Evolutionary conservation across 2,113 vertebrate genomes (phyloP).

Genomic region (Salvelinus alpinus): DNA sequence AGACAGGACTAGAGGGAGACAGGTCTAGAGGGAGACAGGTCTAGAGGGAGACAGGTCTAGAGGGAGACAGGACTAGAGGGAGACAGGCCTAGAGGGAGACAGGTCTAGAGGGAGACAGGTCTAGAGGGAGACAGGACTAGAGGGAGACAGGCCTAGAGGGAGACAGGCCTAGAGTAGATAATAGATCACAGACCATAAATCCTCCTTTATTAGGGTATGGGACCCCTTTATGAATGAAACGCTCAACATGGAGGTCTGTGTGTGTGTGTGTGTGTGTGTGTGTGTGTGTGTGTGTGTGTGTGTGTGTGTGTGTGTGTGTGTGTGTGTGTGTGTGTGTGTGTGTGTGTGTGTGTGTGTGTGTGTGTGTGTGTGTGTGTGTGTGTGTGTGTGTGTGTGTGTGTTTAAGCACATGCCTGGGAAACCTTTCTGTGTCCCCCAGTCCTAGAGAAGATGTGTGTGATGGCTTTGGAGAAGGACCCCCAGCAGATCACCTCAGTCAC

Average conservation of each 20-base stretch:
- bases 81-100: too few relatives aligned
- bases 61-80: too few relatives aligned
- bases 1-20: too few relatives aligned
- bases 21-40: too few relatives aligned
- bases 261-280: conserved; percentile 16
- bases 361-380: conserved; percentile 5
- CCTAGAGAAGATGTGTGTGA: background rate
- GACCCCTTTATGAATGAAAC: conserved; percentile 64
- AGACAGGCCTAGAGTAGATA: too few relatives aligned
- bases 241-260: conserved; percentile 47
- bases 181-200: conserved; percentile 56
- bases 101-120: too few relatives aligned
- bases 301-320: conserved; percentile 17
- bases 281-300: conserved; percentile 21
- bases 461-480: background rate
- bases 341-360: conserved; percentile 5
- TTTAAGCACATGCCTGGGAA: background rate
- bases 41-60: too few relatives aligned
- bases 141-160: too few relatives aligned
- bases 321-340: conserved; percentile 5
- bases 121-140: too few relatives aligned
- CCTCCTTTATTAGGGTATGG: conserved; percentile 62
- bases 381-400: conserved; percentile 3
- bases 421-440: background rate
- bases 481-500: background rate